Base-by-base conservation (phyloP, 1,140 invertebrate genomes). In the Ridgeia piscesae region DNA sequence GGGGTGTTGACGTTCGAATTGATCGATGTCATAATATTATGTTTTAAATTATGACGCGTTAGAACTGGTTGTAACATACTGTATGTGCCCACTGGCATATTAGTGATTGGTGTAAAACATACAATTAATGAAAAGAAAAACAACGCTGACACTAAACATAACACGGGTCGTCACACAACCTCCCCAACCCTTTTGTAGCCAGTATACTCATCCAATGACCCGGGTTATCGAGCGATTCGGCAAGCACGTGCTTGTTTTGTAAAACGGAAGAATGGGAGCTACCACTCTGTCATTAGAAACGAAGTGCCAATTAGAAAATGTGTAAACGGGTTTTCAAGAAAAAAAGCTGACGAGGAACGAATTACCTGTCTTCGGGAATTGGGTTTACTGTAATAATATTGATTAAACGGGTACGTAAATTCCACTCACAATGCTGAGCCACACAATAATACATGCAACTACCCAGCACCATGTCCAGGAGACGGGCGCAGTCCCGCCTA, bases 131-230 rank as follows among this genome's bases (percentile, higher is more conserved):
- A 77, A 31, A 77, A 77, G 58, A 77, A 77, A 77, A 77, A 77
- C 42, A 42, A 6, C 4, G 11, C 42, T 42, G 42, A 4, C 42
- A 11, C 42, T 42, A 42, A 42, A 42, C 42, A 42, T 11, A 77
- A 88, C 33, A 88, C 34, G 50, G 33, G 88, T n/a, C 31, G 33
- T 31, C 11, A 58, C 14, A 88, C 33, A 34, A 31, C 50, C 34
- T 89, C 31, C 34, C 50, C 35, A 92, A 89, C 35, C 35, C 35
- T 89, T 58, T 35, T 88, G 33, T 92, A 92, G 33, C 34, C 34
- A 17, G 48, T 77, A 21, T 77, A 14, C 8, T 77, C 58, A 77
- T 21, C 58, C 35, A 89, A n/a, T 92, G 34, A 21, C 58, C 88
- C 58, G 33, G 34, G 35, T 34, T 88, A 42, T n/a, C 91, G 31